These are phyloP conservation scores for Paradisaea rubra DNA, from an alignment of 2,113 vertebrate genomes.

Conservation along the genomic window DNA sequence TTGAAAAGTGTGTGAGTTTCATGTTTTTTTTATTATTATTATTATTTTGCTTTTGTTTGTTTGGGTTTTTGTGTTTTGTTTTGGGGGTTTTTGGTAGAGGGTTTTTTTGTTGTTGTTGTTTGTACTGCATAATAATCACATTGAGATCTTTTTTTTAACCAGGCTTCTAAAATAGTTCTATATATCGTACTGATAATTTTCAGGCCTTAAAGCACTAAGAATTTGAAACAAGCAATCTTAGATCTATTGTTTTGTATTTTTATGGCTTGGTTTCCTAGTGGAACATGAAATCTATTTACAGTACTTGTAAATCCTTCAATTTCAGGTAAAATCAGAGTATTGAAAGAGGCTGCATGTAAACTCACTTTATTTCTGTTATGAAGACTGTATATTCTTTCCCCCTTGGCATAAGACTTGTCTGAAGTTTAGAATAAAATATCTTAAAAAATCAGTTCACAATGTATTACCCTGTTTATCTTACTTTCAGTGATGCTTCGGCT, in stretches of 20 bases:
- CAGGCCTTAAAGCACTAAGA: background rate
- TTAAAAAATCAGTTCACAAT: background rate
- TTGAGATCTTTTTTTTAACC: conserved; percentile 43
- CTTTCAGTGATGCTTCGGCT: background rate
- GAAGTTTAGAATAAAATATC: background rate
- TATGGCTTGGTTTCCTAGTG: background rate
- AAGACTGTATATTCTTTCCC: background rate
- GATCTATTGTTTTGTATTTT: background rate
- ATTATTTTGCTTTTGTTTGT: background rate
- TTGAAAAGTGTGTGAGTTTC: background rate
- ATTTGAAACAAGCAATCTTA: background rate
- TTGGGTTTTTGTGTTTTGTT: background rate
- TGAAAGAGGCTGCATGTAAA: background rate
- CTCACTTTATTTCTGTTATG: background rate
- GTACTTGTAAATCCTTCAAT: background rate
- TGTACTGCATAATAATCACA: conserved; percentile 2
- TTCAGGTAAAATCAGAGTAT: background rate
- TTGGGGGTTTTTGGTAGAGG: background rate
- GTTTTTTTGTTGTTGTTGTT: background rate
- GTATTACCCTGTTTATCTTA: background rate
- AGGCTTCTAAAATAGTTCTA: conserved; percentile 27
- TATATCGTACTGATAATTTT: conserved; percentile 37
- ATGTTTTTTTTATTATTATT: background rate
- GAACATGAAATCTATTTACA: background rate
- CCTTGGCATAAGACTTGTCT: background rate